A percentile compares a stretch with the other conserved stretches of the same genome.
Conservation (phyloP, 1,140 invertebrate species). For the Agraylea sexmaculata region DNA sequence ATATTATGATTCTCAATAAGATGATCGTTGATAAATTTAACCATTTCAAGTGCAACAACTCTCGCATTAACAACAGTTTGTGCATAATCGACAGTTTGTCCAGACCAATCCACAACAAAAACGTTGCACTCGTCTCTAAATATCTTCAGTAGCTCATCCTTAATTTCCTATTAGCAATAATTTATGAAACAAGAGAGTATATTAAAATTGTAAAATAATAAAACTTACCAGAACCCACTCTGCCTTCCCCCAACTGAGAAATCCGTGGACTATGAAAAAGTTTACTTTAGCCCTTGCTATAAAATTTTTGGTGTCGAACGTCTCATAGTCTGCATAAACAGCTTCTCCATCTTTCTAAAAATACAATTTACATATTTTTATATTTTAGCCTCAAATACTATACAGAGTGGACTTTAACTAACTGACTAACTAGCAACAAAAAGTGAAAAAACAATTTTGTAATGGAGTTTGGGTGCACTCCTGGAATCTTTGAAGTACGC, state of each 20-base stretch:
- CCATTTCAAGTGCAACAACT: slow-evolving; percentile 14
- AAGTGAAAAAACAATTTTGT: no score
- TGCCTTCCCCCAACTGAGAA: slow-evolving; percentile 16
- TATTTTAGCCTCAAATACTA: no score
- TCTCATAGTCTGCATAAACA: slow-evolving; percentile 13
- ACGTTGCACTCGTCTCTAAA: slow-evolving; percentile 10
- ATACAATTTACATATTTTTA: neutral
- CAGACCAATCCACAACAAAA: slow-evolving; percentile 15
- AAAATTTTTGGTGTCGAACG: slow-evolving; percentile 12
- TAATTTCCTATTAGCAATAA: slow-evolving; percentile 11
- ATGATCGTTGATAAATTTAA: slow-evolving; percentile 8
- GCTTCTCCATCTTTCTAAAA: slow-evolving; percentile 14
- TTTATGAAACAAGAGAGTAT: no score
- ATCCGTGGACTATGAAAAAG: slow-evolving; percentile 16
- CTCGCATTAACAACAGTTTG: slow-evolving; percentile 12
- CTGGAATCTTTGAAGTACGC: no score
- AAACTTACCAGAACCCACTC: slow-evolving; percentile 16
- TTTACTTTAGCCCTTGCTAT: slow-evolving; percentile 6
- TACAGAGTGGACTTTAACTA: no score
- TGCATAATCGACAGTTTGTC: slow-evolving; percentile 13
- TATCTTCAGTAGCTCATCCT: slow-evolving; percentile 13
- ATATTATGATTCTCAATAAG: neutral
- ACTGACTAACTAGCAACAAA: no score
- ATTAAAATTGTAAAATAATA: slow-evolving; percentile 1
- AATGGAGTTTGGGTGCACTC: no score